These are phyloP conservation scores for Anoplophora glabripennis DNA, from an alignment of 1,140 invertebrate species.

Conservation along the genomic window DNA sequence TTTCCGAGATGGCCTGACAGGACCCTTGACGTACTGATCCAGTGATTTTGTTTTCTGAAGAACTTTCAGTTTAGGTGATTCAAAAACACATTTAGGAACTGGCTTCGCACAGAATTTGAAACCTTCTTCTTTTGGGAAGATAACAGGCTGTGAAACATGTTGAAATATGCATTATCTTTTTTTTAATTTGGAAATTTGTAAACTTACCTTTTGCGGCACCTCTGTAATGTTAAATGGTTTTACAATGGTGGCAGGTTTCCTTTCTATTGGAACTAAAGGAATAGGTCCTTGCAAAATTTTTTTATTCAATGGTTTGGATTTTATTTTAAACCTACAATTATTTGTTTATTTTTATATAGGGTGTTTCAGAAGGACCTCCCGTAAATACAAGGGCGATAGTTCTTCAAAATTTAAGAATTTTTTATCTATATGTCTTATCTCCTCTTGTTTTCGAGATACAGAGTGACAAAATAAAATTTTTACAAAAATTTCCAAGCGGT, in stretches of 20 bases:
- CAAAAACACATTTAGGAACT: conserved; percentile 27
- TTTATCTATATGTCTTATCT: no score
- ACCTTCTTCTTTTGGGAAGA: conserved; percentile 16
- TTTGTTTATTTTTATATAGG: conserved; percentile 6
- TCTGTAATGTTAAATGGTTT: conserved; percentile 44
- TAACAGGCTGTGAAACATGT: neutral
- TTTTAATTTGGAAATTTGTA: neutral
- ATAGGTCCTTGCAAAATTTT: conserved; percentile 38
- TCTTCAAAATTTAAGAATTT: no score
- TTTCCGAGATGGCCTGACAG: neutral
- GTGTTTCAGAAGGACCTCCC: no score
- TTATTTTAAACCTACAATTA: conserved; percentile 38
- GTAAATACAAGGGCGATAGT: no score
- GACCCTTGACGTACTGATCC: conserved; percentile 15
- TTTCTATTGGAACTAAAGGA: conserved; percentile 19
- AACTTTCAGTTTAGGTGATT: conserved; percentile 15
- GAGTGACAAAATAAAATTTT: no score
- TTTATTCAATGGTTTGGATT: conserved; percentile 41
- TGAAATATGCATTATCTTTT: neutral
- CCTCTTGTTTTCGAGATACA: no score
- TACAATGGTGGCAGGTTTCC: conserved; percentile 31
- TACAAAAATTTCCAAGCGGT: no score
- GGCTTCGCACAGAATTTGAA: conserved; percentile 37
- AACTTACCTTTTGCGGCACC: conserved; percentile 25
- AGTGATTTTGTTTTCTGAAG: conserved; percentile 25